phyloP scores from a whole-genome alignment of 2,797 vertebrate species.

The Typhlichthys subterraneus region DNA sequence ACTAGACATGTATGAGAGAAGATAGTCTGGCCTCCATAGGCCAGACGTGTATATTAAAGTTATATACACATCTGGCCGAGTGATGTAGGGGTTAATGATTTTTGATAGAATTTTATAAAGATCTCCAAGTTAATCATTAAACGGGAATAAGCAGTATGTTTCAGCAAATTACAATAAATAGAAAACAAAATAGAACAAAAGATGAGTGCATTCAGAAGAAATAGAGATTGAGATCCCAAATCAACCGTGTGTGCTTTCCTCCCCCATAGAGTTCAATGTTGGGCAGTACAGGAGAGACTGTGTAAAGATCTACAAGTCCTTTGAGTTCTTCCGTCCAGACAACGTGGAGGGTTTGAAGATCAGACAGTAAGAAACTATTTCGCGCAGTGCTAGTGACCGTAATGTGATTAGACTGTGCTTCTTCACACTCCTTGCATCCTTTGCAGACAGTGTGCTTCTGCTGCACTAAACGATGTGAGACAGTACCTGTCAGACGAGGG shows the following conservation, averaged over 20 bases:
- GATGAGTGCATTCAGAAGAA: neutral
- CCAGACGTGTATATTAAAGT: no score
- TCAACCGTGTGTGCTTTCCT: neutral
- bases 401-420: neutral
- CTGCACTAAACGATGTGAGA: constrained; percentile 89
- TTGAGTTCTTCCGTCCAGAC: constrained; percentile 96
- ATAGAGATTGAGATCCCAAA: neutral
- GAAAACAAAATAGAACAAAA: neutral
- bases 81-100: no score
- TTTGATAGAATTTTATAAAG: no score
- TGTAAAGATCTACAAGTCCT: constrained; percentile 96
- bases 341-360: constrained; percentile 96
- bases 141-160: no score
- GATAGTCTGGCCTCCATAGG: no score
- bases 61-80: no score
- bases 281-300: constrained; percentile 93
- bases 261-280: constrained; percentile 92
- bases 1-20: no score
- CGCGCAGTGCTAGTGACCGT: neutral
- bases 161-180: neutral
- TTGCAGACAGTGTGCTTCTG: constrained; percentile 90
- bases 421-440: constrained; percentile 6
- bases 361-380: constrained; percentile 81
- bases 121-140: no score
- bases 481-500: constrained; percentile 90